Percentiles rank a stretch among this genome's conserved stretches.
Evolutionary conservation across 2,888 invertebrate genomes (phyloP).

Genomic region (Diarsia brunnea): DNA sequence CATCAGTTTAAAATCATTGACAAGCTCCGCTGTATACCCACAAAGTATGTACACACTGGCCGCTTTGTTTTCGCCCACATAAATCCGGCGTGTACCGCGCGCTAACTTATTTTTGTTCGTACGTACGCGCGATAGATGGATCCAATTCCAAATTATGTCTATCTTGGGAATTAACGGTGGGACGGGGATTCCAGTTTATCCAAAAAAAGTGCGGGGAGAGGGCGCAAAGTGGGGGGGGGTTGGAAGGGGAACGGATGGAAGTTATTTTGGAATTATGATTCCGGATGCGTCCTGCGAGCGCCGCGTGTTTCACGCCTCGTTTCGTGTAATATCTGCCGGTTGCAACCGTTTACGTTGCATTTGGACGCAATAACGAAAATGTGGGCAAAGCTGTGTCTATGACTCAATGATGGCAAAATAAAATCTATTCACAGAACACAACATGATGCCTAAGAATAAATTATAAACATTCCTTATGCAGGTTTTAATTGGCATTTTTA

Average conservation of each 20-base stretch:
- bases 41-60: constrained; percentile 70
- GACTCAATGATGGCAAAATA: constrained; percentile 52
- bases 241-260: constrained; percentile 82
- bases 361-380: constrained; percentile 75
- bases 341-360: constrained; percentile 83
- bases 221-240: constrained; percentile 73
- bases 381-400: constrained; percentile 55
- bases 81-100: constrained; percentile 81
- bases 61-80: constrained; percentile 86
- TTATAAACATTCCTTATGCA: constrained; percentile 24
- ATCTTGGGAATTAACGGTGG: constrained; percentile 91
- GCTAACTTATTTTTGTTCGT: constrained; percentile 89
- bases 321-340: constrained; percentile 84
- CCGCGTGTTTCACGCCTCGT: constrained; percentile 90
- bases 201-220: constrained; percentile 85
- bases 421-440: constrained; percentile 28
- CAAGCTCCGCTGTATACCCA: constrained; percentile 67
- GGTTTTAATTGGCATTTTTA: constrained; percentile 50
- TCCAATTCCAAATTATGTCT: constrained; percentile 92
- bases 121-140: constrained; percentile 90
- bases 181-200: constrained; percentile 90
- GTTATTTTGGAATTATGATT: constrained; percentile 91
- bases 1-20: constrained; percentile 47
- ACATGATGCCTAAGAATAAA: constrained; percentile 18
- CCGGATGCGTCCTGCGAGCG: constrained; percentile 88